These are phyloP conservation scores for Junco hyemalis DNA, from an alignment of 2,113 vertebrate genomes.

Conservation along the genomic window DNA sequence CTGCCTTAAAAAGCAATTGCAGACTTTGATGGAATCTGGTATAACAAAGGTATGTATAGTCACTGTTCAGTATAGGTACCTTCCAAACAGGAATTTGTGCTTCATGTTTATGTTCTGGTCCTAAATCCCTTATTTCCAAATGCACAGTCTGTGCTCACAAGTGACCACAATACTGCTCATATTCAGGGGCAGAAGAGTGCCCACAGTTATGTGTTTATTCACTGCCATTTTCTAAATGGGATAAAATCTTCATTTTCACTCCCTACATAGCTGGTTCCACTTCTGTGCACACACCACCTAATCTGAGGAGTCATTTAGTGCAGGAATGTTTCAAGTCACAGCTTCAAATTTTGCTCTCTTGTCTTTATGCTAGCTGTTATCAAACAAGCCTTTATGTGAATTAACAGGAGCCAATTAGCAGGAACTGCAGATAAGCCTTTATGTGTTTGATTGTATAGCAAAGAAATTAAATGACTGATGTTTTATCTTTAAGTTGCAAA, in stretches of 20 bases:
- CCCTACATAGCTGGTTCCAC: background rate
- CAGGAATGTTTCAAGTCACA: background rate
- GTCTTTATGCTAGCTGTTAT: constrained; percentile 13
- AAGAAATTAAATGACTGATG: constrained; percentile 37
- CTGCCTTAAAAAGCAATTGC: background rate
- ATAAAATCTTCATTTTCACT: background rate
- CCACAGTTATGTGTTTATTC: background rate
- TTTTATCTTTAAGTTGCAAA: constrained; percentile 33
- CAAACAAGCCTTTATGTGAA: background rate
- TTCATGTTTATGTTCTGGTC: background rate
- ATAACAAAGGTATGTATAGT: background rate
- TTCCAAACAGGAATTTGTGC: background rate
- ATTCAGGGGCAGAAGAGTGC: background rate
- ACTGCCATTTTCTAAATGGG: background rate
- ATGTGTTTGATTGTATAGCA: background rate
- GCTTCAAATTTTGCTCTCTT: background rate
- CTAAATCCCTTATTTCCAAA: background rate
- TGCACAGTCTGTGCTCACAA: background rate
- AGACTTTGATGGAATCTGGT: background rate
- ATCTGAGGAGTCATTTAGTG: background rate
- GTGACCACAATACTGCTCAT: background rate
- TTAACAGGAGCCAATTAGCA: constrained; percentile 48
- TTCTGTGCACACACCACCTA: background rate
- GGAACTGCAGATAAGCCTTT: constrained; percentile 43
- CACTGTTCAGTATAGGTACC: background rate